Evolutionary conservation across 2,888 invertebrate genomes (phyloP), one percentile per base, ranked within the genome.

Genomic region (Drosophila infuscata): DNA sequence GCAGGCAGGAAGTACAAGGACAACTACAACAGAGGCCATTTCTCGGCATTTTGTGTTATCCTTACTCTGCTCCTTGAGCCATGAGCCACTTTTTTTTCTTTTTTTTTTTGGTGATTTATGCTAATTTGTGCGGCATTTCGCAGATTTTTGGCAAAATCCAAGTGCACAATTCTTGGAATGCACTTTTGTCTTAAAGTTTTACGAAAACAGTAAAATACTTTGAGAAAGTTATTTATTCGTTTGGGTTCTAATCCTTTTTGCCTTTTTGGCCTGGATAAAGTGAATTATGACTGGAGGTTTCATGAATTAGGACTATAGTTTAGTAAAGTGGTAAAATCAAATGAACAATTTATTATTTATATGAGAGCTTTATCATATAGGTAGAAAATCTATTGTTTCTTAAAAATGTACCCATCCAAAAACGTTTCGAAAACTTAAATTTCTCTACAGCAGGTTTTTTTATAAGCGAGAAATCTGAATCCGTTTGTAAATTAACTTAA

Each of bases 51-150:
- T 63, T 64, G 25, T 57, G 51, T 74, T 74, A 78, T 67, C 63
- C 68, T 63, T 54, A 58, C 52, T 11, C 20, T 8, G 32, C n/a
- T 62, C 54, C 54, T 38, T 20, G 20, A 52, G 67, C 29, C 56
- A 38, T 52, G 49, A 60, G 53, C 56, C 61, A 52, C 59, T 57
- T 54, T 58, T 54, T 30, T 30, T 12, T 54, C 0, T 29, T 36
- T 35, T 20, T 52, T 29, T 54, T 29, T 12, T 36, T 29, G 0
- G 67, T 88, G 88, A 85, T 88, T 85, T 85, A 85, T 85, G 88
- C 68, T 85, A 82, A 85, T 88, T 88, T 74, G 49, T 69, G 85
- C 49, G 77, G 83, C 68, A 84, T 88, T 88, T 81, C 81, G 68
- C 62, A 81, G 83, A 85, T 88, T 81, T 71, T 66, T 70, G 49